These are phyloP conservation scores for Anarsia innoxiella DNA, from an alignment of 2,888 invertebrate species.

Conservation along the genomic window DNA sequence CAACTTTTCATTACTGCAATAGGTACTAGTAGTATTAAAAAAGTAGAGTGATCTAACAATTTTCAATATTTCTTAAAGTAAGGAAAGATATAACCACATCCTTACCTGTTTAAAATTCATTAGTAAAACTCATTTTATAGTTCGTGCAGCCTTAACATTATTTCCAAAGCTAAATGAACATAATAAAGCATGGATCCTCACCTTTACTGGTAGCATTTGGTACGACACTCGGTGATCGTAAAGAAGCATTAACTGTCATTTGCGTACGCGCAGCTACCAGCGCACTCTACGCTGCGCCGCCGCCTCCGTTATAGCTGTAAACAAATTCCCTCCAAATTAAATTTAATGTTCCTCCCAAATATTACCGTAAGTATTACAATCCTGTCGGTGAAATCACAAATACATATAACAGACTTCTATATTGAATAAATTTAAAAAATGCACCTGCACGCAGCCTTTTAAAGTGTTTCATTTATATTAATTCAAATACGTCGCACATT, in stretches of 20 bases:
- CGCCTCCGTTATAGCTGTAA: conserved; percentile 6
- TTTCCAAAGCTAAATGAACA: too few relatives aligned
- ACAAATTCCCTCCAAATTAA: conserved; percentile 8
- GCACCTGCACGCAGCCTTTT: conserved; percentile 1
- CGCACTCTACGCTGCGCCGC: neutral
- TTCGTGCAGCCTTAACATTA: too few relatives aligned
- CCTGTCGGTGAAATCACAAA: too few relatives aligned
- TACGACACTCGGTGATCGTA: conserved; percentile 12
- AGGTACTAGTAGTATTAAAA: too few relatives aligned
- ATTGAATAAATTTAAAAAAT: conserved; percentile 6
- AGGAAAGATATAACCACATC: too few relatives aligned
- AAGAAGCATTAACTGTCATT: conserved; percentile 15
- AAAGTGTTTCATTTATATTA: conserved; percentile 2
- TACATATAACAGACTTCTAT: conserved; percentile 1
- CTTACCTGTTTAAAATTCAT: too few relatives aligned
- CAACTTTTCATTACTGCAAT: too few relatives aligned
- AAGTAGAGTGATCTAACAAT: too few relatives aligned
- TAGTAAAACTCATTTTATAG: too few relatives aligned
- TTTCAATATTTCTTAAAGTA: too few relatives aligned
- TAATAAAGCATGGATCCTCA: too few relatives aligned
- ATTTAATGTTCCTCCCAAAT: conserved; percentile 6
- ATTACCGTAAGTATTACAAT: too few relatives aligned
- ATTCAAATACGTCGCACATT: conserved; percentile 4
- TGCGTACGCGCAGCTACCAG: neutral
- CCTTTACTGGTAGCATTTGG: conserved; percentile 13